Base-by-base conservation (phyloP, 2,797 vertebrate genomes). In the Platalea minor region DNA sequence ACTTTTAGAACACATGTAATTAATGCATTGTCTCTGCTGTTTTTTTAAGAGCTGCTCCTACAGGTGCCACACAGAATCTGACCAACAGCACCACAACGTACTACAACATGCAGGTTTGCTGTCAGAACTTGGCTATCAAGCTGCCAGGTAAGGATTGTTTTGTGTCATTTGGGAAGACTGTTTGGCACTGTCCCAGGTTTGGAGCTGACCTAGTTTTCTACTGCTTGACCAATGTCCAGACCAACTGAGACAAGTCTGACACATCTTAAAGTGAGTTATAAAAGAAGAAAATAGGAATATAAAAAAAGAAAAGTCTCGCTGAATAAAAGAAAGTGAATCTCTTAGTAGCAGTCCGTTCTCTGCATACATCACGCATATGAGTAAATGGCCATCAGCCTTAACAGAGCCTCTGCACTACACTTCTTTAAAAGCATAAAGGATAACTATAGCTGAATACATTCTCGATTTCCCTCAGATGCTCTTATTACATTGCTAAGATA, bases 1-100 rank as follows among this genome's bases (percentile, higher is more conserved):
- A 56, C 29, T 72, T 67, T 2, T 43, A 11, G n/a, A 93, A 91
- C 18, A 48, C 1, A 56, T 0, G 0, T 26, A 63, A 60, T 39
- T 31, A 53, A 80, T 19, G 8, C 28, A 81, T 45, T 56, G 7
- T 70, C 17, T 54, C 60, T 86, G 31, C 16, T 33, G 10, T 6
- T 56, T 31, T 56, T 74, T 29, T 37, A 63, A 5, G 2, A 75
- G 29, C 13, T 85, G 33, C 33, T 77, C 35, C 35, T 39, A 46
- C 10, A 88, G 33, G 3, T 51, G 46, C 39, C 8, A 4, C 10
- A 70, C 0, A 84, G 28, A 70, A 86, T 64, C 33, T 56, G 45
- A 83, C 15, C 8, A 74, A 76, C 8, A n/a, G 48, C 28, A 51
- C 11, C 7, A 2, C 8, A 65, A 50, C 1, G 5, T 2, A 35